A percentile compares a stretch with the other conserved stretches of the same genome.
Evolutionary conservation across 2,113 vertebrate genomes (phyloP).

Genomic region (Oncorhynchus gorbuscha): DNA sequence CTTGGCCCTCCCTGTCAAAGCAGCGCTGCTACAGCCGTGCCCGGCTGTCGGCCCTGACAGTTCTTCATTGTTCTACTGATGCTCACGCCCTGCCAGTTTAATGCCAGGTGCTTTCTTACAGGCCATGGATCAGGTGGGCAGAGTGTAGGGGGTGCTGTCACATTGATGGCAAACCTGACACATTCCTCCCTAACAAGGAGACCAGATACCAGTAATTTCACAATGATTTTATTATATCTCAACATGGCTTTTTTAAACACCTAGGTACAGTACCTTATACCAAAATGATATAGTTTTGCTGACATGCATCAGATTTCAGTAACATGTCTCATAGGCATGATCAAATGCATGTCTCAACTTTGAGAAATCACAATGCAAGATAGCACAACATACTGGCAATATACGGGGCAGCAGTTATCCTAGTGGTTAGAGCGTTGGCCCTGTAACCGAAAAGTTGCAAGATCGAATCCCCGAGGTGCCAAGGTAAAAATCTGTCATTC

Average conservation of each 20-base stretch:
- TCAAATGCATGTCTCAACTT: constrained; percentile 25
- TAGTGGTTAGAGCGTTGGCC: too few relatives aligned
- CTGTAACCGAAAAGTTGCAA: too few relatives aligned
- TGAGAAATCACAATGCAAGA: not conserved
- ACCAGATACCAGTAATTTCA: constrained; percentile 44
- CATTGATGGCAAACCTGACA: constrained; percentile 75
- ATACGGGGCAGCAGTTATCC: not conserved
- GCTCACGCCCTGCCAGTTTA: constrained; percentile 78
- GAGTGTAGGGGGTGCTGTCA: constrained; percentile 68
- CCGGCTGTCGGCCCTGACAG: constrained; percentile 91
- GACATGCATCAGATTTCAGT: constrained; percentile 17
- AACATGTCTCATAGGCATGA: constrained; percentile 1
- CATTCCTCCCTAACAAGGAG: constrained; percentile 45
- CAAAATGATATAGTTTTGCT: constrained; percentile 21
- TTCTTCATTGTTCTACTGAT: constrained; percentile 85
- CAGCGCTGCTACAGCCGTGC: constrained; percentile 83
- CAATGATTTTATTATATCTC: constrained; percentile 36
- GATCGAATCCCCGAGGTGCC: too few relatives aligned
- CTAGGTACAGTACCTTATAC: constrained; percentile 29
- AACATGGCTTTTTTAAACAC: constrained; percentile 45
- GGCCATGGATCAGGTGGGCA: constrained; percentile 76
- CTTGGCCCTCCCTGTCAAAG: constrained; percentile 93
- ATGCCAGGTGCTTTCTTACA: constrained; percentile 85
- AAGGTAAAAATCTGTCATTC: too few relatives aligned
- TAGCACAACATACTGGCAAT: constrained; percentile 12